phyloP scores from a whole-genome alignment of 2,113 vertebrate genomes.

The Nymphicus hollandicus region DNA sequence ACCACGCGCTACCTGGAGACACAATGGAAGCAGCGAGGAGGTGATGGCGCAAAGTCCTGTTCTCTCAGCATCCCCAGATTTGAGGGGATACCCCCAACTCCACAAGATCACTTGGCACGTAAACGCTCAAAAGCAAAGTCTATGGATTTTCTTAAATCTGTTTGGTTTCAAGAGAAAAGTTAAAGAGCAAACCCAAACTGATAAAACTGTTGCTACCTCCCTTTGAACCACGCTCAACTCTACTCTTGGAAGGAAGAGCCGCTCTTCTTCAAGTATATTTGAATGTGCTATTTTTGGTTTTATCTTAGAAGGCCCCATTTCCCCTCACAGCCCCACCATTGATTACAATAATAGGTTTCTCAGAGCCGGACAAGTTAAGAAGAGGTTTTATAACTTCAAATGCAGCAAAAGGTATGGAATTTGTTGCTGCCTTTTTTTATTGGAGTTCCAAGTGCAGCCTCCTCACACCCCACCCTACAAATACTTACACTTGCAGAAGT shows the following conservation, averaged over 20 bases:
- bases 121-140: not conserved
- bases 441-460: not conserved
- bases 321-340: slow-evolving; percentile 21
- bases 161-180: not conserved
- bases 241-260: slow-evolving; percentile 4
- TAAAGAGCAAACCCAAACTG: not conserved
- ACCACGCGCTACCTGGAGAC: accelerated
- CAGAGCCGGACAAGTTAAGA: not conserved
- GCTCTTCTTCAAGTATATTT: slow-evolving; percentile 50
- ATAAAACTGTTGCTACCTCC: not conserved
- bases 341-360: slow-evolving; percentile 35
- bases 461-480: not conserved
- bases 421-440: not conserved
- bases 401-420: not conserved
- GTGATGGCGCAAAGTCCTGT: not conserved
- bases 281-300: slow-evolving; percentile 42
- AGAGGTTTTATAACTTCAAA: not conserved
- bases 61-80: not conserved
- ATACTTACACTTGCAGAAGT: not conserved
- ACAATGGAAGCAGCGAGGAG: not conserved
- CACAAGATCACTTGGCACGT: accelerated
- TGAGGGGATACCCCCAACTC: not conserved
- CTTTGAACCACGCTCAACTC: not conserved
- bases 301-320: slow-evolving; percentile 58
- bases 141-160: not conserved